Evolutionary conservation across 2,113 vertebrate species (phyloP), one percentile per base, ranked within the genome.

Genomic region (Aspidoscelis tigris): DNA sequence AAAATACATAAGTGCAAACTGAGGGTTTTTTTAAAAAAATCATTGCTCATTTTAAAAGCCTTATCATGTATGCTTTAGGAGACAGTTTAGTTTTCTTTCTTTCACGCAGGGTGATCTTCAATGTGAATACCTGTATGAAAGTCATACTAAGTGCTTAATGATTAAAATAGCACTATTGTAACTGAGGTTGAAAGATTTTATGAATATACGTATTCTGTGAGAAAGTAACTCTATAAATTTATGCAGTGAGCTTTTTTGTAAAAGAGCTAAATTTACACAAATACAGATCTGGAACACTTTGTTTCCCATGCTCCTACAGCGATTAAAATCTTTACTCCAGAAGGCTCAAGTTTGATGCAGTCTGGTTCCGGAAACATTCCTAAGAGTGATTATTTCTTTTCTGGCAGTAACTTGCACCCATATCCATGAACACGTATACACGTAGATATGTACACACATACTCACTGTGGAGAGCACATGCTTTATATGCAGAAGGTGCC

Each of bases 11-110:
- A 80, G 58, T 61, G 47, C 6, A 2, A 55, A 66, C 18, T 20
- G 22, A 12, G 72, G 71, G 4, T 1, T 47, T 2, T 39, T 70
- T 70, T 55, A 55, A 50, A 41, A n/a, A 6, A 66, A 5, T 20
- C 55, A 0, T 0, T 0, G 16, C 22, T 68, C 43, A 0, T 0
- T 18, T 64, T 0, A 79, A 7, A 39, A 61, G 22, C 3, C 5
- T 18, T 14, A 68, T 24, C 10, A 12, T 43, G 5, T 43, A 68
- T n/a, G 26, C 5, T 74, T 79, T 47, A 2, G 8, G 11, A 66
- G 14, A 5, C 33, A 33, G 47, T 84, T 64, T 43, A 58, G 76
- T 2, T 76, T 43, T 66, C 80, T n/a, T 84, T 74, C 43, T 69
- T 24, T n/a, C 26, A 65, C 41, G 43, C 58, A 64, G 70, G 20